Conservation (phyloP, 2,797 vertebrate species). For the Gymnothorax reevesii region DNA sequence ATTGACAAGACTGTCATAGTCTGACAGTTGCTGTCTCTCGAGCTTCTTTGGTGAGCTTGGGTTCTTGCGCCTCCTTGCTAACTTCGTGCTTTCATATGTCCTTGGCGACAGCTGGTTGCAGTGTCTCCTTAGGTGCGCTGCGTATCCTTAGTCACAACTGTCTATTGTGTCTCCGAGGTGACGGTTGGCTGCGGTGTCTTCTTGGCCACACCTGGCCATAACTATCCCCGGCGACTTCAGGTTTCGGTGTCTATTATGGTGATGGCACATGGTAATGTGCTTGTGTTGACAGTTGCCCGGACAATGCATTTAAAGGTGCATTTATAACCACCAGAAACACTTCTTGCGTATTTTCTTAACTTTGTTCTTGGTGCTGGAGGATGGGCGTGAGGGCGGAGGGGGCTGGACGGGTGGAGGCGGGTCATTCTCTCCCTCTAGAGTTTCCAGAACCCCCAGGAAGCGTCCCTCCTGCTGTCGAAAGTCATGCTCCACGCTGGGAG, state of each 20-base stretch:
- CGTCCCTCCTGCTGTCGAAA: slow-evolving; percentile 93
- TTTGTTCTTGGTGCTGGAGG: slow-evolving; percentile 72
- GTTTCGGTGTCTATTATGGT: background rate
- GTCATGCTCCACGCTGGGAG: slow-evolving; percentile 91
- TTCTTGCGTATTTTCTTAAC: slow-evolving; percentile 92
- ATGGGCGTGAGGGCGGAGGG: slow-evolving; percentile 38
- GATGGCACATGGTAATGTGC: background rate
- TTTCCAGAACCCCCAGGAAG: slow-evolving; percentile 80
- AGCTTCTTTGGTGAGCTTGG: background rate
- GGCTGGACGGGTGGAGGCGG: slow-evolving; percentile 52
- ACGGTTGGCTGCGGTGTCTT: background rate
- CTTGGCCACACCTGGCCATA: background rate
- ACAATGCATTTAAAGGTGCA: background rate
- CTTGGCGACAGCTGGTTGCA: background rate
- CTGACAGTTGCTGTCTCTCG: background rate
- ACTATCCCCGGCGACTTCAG: background rate
- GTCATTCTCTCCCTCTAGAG: slow-evolving; percentile 71
- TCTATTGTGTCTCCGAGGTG: slow-evolving; percentile 7
- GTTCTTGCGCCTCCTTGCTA: background rate
- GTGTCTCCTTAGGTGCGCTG: background rate
- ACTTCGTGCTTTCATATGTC: background rate
- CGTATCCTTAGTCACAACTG: background rate
- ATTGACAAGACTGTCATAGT: background rate
- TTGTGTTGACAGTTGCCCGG: background rate
- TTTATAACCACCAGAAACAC: slow-evolving; percentile 98